These are phyloP conservation scores for Mellilla xanthometata DNA, from an alignment of 2,888 invertebrate genomes.

Conservation along the genomic window DNA sequence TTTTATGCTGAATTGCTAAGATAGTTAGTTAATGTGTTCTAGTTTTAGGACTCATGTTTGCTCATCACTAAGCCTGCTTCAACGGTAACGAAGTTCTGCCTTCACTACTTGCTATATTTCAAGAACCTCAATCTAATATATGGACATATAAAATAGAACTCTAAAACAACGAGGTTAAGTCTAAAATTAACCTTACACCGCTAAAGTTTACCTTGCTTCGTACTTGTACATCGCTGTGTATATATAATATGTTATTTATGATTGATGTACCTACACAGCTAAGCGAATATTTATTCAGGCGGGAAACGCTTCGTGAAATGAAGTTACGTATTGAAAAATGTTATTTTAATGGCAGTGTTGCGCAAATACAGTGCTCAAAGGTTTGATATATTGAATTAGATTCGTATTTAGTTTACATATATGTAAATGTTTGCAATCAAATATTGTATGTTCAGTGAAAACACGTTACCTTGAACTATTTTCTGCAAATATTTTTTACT, in stretches of 20 bases:
- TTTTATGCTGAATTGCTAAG: not conserved
- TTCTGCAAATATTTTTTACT: too few species aligned
- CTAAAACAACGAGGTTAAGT: not conserved
- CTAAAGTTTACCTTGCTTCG: slow-evolving; percentile 16
- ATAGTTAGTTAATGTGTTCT: slow-evolving; percentile 6
- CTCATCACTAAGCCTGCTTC: slow-evolving; percentile 24
- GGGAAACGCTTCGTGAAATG: slow-evolving; percentile 21
- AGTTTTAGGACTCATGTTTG: slow-evolving; percentile 21
- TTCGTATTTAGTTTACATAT: not conserved
- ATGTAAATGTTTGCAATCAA: not conserved
- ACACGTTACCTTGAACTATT: too few species aligned
- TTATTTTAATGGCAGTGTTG: slow-evolving; percentile 21
- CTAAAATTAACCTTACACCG: not conserved
- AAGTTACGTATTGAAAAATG: slow-evolving; percentile 32
- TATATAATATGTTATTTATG: slow-evolving; percentile 31
- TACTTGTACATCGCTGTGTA: slow-evolving; percentile 11
- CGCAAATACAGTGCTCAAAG: slow-evolving; percentile 9
- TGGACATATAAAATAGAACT: not conserved
- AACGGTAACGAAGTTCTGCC: slow-evolving; percentile 25
- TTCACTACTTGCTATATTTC: slow-evolving; percentile 13
- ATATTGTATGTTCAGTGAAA: too few species aligned
- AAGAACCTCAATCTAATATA: too few species aligned
- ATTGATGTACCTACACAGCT: slow-evolving; percentile 36
- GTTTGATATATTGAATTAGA: slow-evolving; percentile 2
- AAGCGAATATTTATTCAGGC: slow-evolving; percentile 31